phyloP scores from a whole-genome alignment of 1,140 invertebrate genomes.

The Hypsibius dujardini region DNA sequence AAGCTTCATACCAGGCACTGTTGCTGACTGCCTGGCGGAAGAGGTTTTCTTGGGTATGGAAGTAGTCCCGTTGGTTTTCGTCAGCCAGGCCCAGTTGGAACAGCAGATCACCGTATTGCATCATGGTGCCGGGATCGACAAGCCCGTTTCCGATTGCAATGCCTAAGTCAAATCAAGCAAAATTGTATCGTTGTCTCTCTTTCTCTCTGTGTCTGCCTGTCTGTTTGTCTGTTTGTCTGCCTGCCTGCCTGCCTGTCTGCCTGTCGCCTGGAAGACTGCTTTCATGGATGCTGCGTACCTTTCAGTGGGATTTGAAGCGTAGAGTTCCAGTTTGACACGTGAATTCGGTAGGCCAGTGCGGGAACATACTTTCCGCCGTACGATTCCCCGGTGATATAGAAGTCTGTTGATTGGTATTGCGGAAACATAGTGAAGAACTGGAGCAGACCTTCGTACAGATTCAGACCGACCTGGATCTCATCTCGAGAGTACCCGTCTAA shows the following conservation, averaged over 20 bases:
- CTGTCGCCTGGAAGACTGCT: neutral
- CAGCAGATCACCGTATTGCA: conserved; percentile 58
- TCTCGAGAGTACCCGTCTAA: conserved; percentile 18
- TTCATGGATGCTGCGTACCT: neutral
- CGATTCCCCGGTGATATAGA: conserved; percentile 21
- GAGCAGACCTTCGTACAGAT: conserved; percentile 21
- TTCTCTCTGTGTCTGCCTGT: too few species aligned
- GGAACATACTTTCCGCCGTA: conserved; percentile 21
- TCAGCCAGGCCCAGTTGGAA: conserved; percentile 62
- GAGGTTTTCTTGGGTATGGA: conserved; percentile 42
- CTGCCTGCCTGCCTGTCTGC: too few species aligned
- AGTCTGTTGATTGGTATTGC: conserved; percentile 16
- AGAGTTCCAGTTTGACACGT: neutral
- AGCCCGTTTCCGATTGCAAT: conserved; percentile 68
- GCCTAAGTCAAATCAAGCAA: conserved; percentile 26
- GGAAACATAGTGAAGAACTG: conserved; percentile 21
- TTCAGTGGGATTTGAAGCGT: neutral
- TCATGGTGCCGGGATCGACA: conserved; percentile 57
- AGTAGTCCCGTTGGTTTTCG: conserved; percentile 40
- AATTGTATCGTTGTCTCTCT: neutral
- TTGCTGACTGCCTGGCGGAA: conserved; percentile 41
- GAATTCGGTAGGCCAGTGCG: conserved; percentile 1
- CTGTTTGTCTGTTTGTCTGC: neutral
- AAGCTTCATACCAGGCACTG: conserved; percentile 45
- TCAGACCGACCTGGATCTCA: conserved; percentile 18